Conservation (phyloP, 1,140 invertebrate species). For the Bombyx mandarina region DNA sequence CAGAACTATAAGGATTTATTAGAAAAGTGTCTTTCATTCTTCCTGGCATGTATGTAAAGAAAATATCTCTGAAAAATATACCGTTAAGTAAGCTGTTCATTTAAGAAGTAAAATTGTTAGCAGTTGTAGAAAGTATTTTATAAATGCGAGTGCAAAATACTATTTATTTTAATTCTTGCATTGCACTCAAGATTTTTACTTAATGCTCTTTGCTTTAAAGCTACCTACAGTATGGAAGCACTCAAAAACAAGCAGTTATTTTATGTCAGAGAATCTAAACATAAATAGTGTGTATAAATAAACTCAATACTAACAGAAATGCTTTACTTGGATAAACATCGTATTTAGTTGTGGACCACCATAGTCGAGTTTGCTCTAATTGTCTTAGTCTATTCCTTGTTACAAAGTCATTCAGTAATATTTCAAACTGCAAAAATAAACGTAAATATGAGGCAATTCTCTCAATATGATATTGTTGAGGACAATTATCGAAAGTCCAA, state of each 20-base stretch:
- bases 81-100: too few relatives aligned
- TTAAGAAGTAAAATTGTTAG: too few relatives aligned
- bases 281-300: too few relatives aligned
- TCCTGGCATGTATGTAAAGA: conserved; percentile 56
- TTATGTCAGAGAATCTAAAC: too few relatives aligned
- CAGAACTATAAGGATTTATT: conserved; percentile 50
- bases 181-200: too few relatives aligned
- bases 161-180: too few relatives aligned
- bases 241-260: too few relatives aligned
- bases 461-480: neutral
- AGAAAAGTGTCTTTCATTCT: conserved; percentile 49
- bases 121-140: too few relatives aligned
- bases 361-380: conserved; percentile 46
- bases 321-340: conserved; percentile 51
- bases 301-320: conserved; percentile 41
- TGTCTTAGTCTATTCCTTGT: conserved; percentile 46
- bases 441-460: neutral
- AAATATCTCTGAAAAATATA: conserved; percentile 44
- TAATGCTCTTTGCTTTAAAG: too few relatives aligned
- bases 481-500: too few relatives aligned
- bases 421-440: conserved; percentile 40
- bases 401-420: conserved; percentile 43
- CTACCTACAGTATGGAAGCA: too few relatives aligned
- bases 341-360: conserved; percentile 58
- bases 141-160: too few relatives aligned